Evolutionary conservation across 2,888 invertebrate genomes (phyloP).

Genomic region (Cephus pulcher): DNA sequence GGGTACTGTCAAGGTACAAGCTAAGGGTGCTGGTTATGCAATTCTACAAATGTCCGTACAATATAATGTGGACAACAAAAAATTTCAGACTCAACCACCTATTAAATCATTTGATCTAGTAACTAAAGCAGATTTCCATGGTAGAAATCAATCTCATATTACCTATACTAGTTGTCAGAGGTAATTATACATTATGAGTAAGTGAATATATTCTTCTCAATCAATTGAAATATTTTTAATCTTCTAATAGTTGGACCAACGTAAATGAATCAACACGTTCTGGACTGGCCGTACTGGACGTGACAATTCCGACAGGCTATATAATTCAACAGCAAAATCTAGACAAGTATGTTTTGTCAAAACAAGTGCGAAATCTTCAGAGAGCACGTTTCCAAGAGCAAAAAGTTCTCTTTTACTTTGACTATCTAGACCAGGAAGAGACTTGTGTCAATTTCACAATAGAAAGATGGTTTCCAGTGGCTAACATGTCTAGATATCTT

Average conservation of each 20-base stretch:
- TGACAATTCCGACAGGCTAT: conserved; percentile 90
- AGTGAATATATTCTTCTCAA: not conserved
- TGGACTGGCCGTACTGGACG: conserved; percentile 89
- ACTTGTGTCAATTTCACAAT: conserved; percentile 94
- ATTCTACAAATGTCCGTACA: conserved; percentile 93
- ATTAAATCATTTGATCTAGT: conserved; percentile 82
- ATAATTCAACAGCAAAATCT: conserved; percentile 91
- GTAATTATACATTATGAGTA: conserved; percentile 67
- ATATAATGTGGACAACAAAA: conserved; percentile 88
- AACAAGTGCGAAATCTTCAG: conserved; percentile 82
- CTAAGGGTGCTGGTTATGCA: conserved; percentile 93
- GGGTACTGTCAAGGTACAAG: conserved; percentile 94
- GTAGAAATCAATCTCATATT: conserved; percentile 94
- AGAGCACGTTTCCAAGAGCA: conserved; percentile 84
- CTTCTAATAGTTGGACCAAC: conserved; percentile 78
- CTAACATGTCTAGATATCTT: conserved; percentile 94
- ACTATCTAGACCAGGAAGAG: conserved; percentile 84
- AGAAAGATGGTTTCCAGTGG: conserved; percentile 95
- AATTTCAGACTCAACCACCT: conserved; percentile 89
- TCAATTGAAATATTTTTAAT: not conserved
- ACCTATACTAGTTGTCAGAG: conserved; percentile 88
- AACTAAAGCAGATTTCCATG: conserved; percentile 81
- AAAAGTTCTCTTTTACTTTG: conserved; percentile 93
- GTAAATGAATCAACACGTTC: conserved; percentile 83
- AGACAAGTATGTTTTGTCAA: conserved; percentile 85